Evolutionary conservation across 2,113 vertebrate species (phyloP).

Genomic region (Petromus typicus): DNA sequence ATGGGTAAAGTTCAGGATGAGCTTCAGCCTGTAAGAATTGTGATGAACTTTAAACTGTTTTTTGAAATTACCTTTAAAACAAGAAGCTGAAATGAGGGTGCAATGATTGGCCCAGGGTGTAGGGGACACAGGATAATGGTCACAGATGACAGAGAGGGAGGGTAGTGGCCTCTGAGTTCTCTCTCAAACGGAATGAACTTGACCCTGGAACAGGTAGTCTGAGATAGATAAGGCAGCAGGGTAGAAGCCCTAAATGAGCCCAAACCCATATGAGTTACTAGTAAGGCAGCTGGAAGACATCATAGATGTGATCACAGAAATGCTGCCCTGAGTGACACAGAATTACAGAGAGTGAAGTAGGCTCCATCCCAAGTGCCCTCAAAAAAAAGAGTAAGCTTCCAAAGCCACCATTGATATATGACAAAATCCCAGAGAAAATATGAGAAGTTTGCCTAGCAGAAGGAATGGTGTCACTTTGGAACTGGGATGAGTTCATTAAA

Average conservation of each 20-base stretch:
- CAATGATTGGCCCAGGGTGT: neutral
- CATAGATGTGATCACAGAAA: neutral
- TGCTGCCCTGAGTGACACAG: neutral
- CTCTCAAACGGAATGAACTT: neutral
- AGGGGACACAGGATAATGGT: neutral
- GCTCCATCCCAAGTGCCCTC: rapidly evolving
- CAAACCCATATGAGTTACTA: neutral
- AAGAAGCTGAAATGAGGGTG: neutral
- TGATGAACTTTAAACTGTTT: neutral
- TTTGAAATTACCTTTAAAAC: neutral
- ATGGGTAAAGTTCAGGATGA: neutral
- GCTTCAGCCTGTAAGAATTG: neutral
- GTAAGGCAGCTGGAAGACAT: neutral
- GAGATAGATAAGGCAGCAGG: neutral
- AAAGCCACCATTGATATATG: neutral
- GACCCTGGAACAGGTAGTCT: neutral
- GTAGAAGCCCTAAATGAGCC: neutral
- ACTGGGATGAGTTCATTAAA: neutral
- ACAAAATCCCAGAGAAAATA: neutral
- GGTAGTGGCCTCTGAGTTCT: neutral
- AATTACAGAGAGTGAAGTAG: neutral
- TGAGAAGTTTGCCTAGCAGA: neutral
- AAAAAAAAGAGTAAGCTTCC: neutral
- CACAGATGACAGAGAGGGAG: neutral
- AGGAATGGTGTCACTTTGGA: neutral